phyloP scores from a whole-genome alignment of 2,888 invertebrate genomes.

The Sphecodes monilicornis region DNA sequence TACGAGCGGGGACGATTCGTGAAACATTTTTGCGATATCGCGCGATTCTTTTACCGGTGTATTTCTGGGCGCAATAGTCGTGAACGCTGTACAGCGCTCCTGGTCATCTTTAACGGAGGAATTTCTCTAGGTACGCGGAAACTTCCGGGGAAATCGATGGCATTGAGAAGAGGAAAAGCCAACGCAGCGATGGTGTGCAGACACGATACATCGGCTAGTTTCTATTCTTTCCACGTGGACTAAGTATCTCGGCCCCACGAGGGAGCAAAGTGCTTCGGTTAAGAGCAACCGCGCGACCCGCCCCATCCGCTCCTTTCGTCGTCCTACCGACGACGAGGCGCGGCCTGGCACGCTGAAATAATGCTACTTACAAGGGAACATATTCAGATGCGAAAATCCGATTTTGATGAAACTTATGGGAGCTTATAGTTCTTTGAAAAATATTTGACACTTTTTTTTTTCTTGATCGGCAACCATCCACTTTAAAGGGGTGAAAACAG shows the following conservation, averaged over 20 bases:
- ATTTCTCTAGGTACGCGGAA: conserved; percentile 47
- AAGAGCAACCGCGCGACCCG: conserved; percentile 21
- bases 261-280: conserved; percentile 43
- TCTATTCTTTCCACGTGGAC: conserved; percentile 29
- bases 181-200: not conserved
- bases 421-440: no score
- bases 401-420: no score
- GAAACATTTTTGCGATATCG: no score
- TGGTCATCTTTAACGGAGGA: conserved; percentile 45
- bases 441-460: no score
- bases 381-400: no score
- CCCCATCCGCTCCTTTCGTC: conserved; percentile 32
- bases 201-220: not conserved
- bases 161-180: not conserved
- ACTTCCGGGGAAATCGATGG: conserved; percentile 41
- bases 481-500: no score
- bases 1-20: not conserved
- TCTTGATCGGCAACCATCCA: no score
- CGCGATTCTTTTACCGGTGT: no score
- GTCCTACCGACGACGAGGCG: not conserved
- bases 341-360: not conserved
- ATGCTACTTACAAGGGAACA: no score
- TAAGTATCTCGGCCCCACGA: conserved; percentile 14
- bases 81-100: no score
- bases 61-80: no score